Evolutionary conservation across 1,140 invertebrate species (phyloP).

Genomic region (Micrasema longulum): DNA sequence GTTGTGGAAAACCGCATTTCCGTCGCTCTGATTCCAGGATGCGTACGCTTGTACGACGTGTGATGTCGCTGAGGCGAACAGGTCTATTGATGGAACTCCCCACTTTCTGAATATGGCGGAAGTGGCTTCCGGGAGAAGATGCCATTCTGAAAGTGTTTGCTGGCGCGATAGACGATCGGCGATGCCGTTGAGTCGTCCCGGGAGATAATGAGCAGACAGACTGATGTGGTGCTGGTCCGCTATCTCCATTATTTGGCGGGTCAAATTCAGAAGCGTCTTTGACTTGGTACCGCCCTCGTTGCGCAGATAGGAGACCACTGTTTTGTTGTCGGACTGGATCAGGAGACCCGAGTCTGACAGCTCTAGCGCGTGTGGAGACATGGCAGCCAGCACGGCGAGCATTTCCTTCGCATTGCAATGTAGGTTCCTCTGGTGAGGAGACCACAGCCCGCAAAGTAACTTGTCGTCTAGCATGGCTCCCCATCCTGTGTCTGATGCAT

Average conservation of each 20-base stretch:
- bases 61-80: neutral
- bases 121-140: neutral
- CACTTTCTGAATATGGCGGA: neutral
- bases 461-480: slow-evolving; percentile 51
- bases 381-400: slow-evolving; percentile 45
- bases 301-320: slow-evolving; percentile 50
- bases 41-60: neutral
- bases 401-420: slow-evolving; percentile 56
- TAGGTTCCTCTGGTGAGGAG: slow-evolving; percentile 37
- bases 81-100: neutral
- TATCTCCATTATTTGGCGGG: slow-evolving; percentile 38
- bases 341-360: slow-evolving; percentile 43
- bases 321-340: slow-evolving; percentile 56
- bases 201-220: neutral
- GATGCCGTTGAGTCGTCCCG: neutral
- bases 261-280: slow-evolving; percentile 2
- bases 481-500: slow-evolving; percentile 54
- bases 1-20: slow-evolving; percentile 55
- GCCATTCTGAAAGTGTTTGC: neutral
- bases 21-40: slow-evolving; percentile 38
- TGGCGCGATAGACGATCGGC: neutral
- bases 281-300: slow-evolving; percentile 53
- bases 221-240: slow-evolving; percentile 33
- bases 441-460: slow-evolving; percentile 46
- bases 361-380: slow-evolving; percentile 15